Percentiles rank a stretch among this genome's conserved stretches.
Evolutionary conservation across 2,797 vertebrate species (phyloP).

Genomic region (Streptopelia turtur): DNA sequence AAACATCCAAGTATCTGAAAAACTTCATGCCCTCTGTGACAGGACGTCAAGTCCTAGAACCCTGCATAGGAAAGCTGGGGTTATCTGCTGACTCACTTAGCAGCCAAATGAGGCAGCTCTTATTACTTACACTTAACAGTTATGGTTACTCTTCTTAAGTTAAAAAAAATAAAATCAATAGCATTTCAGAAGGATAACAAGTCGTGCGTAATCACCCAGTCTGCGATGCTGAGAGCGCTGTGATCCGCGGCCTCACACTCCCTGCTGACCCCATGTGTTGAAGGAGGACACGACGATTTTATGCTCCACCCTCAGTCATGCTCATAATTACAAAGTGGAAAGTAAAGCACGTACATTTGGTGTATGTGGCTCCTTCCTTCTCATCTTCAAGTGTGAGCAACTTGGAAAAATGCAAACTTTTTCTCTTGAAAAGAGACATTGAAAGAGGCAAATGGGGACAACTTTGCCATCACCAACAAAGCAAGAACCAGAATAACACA

Average conservation of each 20-base stretch:
- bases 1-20: constrained; percentile 62
- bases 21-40: constrained; percentile 48
- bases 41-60: constrained; percentile 50
- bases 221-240: accelerated
- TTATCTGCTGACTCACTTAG: constrained; percentile 22
- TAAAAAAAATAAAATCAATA: neutral
- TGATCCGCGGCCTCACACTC: neutral
- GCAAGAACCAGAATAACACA: accelerated
- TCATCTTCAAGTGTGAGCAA: neutral
- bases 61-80: neutral
- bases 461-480: neutral
- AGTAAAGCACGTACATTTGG: accelerated
- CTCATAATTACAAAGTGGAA: neutral
- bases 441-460: neutral
- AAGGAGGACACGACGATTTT: neutral
- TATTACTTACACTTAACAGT: neutral
- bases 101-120: constrained; percentile 12
- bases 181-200: constrained; percentile 11
- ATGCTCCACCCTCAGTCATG: neutral
- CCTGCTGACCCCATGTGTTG: constrained; percentile 31
- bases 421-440: neutral
- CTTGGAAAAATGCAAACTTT: neutral
- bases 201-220: neutral
- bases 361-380: neutral
- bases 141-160: neutral